These are phyloP conservation scores for Scomber japonicus DNA, from an alignment of 2,113 vertebrate species.

Conservation along the genomic window DNA sequence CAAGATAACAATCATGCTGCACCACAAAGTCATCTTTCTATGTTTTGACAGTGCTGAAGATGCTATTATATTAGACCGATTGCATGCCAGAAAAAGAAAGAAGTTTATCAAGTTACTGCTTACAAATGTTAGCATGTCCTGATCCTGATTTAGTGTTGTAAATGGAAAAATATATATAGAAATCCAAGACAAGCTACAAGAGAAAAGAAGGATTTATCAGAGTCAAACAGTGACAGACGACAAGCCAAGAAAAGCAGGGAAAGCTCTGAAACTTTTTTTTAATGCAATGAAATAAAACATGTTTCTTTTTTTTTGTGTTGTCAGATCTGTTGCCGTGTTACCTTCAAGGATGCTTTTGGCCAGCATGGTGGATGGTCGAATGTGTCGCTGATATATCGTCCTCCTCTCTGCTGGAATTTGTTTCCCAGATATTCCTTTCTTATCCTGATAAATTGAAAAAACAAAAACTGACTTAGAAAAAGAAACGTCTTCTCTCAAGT, in stretches of 20 bases:
- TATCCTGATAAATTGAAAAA: slow-evolving; percentile 87
- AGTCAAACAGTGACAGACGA: slow-evolving; percentile 58
- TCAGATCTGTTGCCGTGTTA: slow-evolving; percentile 61
- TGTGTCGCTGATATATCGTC: slow-evolving; percentile 93
- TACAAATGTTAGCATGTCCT: slow-evolving; percentile 17
- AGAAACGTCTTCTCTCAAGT: background rate
- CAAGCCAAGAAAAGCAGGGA: slow-evolving; percentile 6
- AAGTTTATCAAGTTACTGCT: background rate
- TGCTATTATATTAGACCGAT: background rate
- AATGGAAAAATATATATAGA: slow-evolving; percentile 70
- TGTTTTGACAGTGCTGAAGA: background rate
- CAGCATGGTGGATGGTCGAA: slow-evolving; percentile 94
- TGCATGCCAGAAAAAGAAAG: background rate
- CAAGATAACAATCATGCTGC: background rate
- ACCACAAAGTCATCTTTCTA: background rate
- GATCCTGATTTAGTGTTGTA: slow-evolving; percentile 1
- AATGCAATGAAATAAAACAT: background rate
- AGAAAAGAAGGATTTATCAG: slow-evolving; percentile 66
- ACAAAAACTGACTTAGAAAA: background rate
- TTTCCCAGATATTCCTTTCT: slow-evolving; percentile 94
- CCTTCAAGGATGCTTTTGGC: slow-evolving; percentile 99
- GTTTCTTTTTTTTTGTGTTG: background rate
- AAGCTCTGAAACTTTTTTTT: background rate
- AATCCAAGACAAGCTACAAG: slow-evolving; percentile 86
- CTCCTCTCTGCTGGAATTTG: slow-evolving; percentile 91